Evolutionary conservation across 2,797 vertebrate genomes (phyloP), one percentile per base, ranked within the genome.

Genomic region (Morelia viridis): DNA sequence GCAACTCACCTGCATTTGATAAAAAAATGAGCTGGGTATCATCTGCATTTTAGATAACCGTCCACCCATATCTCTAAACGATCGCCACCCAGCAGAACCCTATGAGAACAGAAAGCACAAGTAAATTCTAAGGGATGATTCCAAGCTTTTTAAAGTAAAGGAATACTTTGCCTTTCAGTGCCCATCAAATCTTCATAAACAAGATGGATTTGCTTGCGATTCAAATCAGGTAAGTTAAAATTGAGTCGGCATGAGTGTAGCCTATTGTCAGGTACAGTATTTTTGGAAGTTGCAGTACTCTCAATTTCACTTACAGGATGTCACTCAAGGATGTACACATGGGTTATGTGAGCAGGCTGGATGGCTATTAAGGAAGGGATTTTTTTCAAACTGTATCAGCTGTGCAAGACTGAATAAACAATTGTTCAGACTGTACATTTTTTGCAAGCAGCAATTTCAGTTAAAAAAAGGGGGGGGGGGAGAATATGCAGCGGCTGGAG

Each of bases 141-240:
- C 71, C 90, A 65, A 83, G 31, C 5, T 56, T 65, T 88, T 1
- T 4, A 0, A 80, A 87, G 61, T 62, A 92, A 91, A 94, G 53
- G 26, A 22, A 17, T 1, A 28, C 61, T 92, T 92, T 97, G 95
- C 97, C 64, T 96, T 94, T 91, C 98, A 99, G 99, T 99, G 99
- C 93, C 99, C 99, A 88, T 98, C 98, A 41, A 99, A 99, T 96
- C 99, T 99, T 95, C 99, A 99, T 96, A 99, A 99, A 96, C 99
- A 99, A 96, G 99, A 99, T 91, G 99, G 99, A 88, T 99, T 99
- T 96, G 89, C 97, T 94, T 99, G 99, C 94, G 98, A 99, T 96
- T 97, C 99, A 89, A 98, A 98, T 97, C 98, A 99, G 99, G 99
- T 99, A 96, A 91, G 93, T 87, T 46, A 80, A 80, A 80, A 46